Base-by-base conservation (phyloP, 2,888 invertebrate species). In the Microdon myrmicae region DNA sequence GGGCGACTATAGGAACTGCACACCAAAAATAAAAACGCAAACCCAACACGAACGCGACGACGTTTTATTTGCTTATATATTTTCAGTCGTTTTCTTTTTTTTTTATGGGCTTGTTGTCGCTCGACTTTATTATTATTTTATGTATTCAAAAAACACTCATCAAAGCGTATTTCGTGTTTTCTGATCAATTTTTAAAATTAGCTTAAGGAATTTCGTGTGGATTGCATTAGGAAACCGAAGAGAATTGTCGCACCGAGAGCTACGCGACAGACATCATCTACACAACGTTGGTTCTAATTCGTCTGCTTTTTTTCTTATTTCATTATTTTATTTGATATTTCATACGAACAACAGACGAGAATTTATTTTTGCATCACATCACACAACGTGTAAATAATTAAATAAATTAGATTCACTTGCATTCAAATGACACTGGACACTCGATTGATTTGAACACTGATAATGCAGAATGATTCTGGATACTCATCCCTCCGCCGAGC, bases 321-420 rank as follows among this genome's bases (percentile, higher is more conserved):
- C 1, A 26, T 32, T 45, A 23, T 22, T 34, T 26, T 14, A 25
- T 17, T 10, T 13, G n/a, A n/a, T n/a, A n/a, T 31, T 9, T 35
- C 23, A 26, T 45, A 43, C 37, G 54, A 58, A 66, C 34, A 66
- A 66, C 66, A 66, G 59, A 53, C n/a, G n/a, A 59, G 59, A 66
- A 66, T 66, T 59, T 54, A 43, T 48, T 66, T 66, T 66, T 59
- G 59, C 59, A 66, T 59, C 66, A 59, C 66, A 59, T 66, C 66
- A 66, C 53, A 64, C 45, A 58, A 32, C 41, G 45, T 39, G 39
- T 45, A 51, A 45, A 61, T 45, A 10, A 37, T 19, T 12, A 28
- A 3, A 32, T 17, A 7, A 23, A 25, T 53, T 34, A 41, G 34
- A 29, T 31, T 41, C 39, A 34, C 39, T 41, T 35, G 51, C 25